A percentile compares a stretch with the other conserved stretches of the same genome.
Evolutionary conservation across 2,797 vertebrate species (phyloP).

Genomic region (Tamandua tetradactyla): DNA sequence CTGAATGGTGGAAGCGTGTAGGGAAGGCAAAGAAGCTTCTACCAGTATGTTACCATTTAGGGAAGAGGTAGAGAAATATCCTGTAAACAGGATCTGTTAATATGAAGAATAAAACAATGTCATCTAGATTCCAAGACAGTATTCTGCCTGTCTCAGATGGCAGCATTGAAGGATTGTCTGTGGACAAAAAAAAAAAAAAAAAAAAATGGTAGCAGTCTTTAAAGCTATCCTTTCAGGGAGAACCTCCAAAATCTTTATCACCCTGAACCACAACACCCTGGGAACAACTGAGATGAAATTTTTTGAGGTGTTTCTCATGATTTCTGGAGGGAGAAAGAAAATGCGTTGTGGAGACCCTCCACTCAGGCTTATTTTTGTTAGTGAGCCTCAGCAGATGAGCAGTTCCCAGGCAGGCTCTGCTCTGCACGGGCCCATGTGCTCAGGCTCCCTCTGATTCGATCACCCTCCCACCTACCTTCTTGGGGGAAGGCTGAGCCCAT

Average conservation of each 20-base stretch:
- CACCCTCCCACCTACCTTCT: background rate
- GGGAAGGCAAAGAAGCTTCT: background rate
- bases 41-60: background rate
- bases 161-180: background rate
- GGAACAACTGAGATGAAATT: background rate
- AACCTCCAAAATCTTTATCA: background rate
- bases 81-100: background rate
- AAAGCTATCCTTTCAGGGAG: conserved; percentile 6
- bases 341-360: background rate
- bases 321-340: conserved; percentile 45
- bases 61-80: background rate
- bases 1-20: background rate
- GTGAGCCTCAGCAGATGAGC: background rate
- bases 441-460: background rate
- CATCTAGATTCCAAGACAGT: background rate
- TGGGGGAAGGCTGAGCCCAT: background rate
- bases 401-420: background rate
- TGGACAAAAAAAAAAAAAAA: too few relatives aligned
- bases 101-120: background rate
- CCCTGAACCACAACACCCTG: background rate
- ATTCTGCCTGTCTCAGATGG: background rate
- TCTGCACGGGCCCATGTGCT: background rate
- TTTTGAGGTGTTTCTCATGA: background rate
- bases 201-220: background rate
- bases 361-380: background rate